Conservation (phyloP, 64 coral and sea anemone genomes). For the Montipora foliosa region DNA sequence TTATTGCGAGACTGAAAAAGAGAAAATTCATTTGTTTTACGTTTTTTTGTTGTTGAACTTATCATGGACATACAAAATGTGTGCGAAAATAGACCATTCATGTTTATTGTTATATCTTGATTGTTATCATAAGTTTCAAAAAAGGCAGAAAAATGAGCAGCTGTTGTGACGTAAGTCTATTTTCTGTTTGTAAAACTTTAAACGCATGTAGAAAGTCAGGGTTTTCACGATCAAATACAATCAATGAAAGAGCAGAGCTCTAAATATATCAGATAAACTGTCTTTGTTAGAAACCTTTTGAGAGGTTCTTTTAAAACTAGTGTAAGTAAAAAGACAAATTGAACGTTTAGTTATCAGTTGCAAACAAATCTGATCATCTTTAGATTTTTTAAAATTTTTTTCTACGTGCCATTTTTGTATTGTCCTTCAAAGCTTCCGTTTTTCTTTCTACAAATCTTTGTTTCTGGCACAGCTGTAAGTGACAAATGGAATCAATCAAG, state of each 20-base stretch:
- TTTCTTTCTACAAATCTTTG: background rate
- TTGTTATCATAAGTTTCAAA: background rate
- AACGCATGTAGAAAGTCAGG: background rate
- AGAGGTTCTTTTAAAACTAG: too few species aligned
- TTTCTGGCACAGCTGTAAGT: constrained; percentile 2
- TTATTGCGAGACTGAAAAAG: background rate
- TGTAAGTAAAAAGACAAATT: too few species aligned
- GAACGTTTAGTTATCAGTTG: too few species aligned
- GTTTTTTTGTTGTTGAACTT: background rate
- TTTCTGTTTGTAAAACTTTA: background rate
- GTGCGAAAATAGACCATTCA: background rate
- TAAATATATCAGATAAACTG: background rate
- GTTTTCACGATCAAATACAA: background rate
- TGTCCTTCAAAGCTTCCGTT: background rate
- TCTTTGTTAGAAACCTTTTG: background rate
- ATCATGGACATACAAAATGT: background rate
- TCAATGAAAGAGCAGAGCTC: background rate
- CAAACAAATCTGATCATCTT: background rate
- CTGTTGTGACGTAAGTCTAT: background rate
- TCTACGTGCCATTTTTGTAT: background rate
- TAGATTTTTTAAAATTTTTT: background rate
- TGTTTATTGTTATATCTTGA: background rate
- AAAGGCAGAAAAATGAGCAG: background rate
- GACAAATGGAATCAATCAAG: constrained; percentile 8
- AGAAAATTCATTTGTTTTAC: too few species aligned